Evolutionary conservation across 2,888 invertebrate genomes (phyloP), one percentile per base, ranked within the genome.

Genomic region (Thumatha senex): DNA sequence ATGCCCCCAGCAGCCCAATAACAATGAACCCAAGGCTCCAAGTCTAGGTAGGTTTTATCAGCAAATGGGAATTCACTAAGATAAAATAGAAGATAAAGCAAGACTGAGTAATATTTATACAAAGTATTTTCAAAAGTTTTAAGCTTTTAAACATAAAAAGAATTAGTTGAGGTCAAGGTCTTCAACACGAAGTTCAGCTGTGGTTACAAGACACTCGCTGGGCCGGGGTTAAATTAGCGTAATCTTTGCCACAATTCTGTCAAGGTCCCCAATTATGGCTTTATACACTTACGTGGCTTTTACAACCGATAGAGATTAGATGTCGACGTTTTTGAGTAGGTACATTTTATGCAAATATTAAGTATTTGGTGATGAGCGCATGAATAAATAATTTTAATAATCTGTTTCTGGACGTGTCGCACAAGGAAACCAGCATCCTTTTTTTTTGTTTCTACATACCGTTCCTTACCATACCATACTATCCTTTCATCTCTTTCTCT

Each of bases 221-320:
- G 58, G 68, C 48, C 63, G 72, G 70, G 70, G 67, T 72, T 75
- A 76, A 76, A 82, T 83, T 83, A 82, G 78, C 76, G 79, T 84
- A 84, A 85, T 84, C 80, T 77, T 73, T 73, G 74, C 81, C 77
- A 61, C 82, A 80, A 81, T 69, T 73, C 82, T 74, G 82, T 78
- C 82, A 82, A 82, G 82, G 82, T 70, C 63, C 50, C 67, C 66
- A 74, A 73, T 76, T 74, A 76, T 59, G 36, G 63, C 45, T 67
- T 61, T 60, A 61, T 58, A 60, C 60, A 60, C 64, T 67, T 61
- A 58, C 59, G 61, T 58, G 61, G 61, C 52, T 59, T 69, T 67
- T 69, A 67, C 40, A 40, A 33, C n/a, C 51, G 43, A 61, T 58
- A 58, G 58, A 58, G 58, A 41, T 46, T 46, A 48, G 57, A 46